Percentiles rank a stretch among this genome's conserved stretches.
Evolutionary conservation across 2,888 invertebrate species (phyloP).

Genomic region (Microplitis deprimator): DNA sequence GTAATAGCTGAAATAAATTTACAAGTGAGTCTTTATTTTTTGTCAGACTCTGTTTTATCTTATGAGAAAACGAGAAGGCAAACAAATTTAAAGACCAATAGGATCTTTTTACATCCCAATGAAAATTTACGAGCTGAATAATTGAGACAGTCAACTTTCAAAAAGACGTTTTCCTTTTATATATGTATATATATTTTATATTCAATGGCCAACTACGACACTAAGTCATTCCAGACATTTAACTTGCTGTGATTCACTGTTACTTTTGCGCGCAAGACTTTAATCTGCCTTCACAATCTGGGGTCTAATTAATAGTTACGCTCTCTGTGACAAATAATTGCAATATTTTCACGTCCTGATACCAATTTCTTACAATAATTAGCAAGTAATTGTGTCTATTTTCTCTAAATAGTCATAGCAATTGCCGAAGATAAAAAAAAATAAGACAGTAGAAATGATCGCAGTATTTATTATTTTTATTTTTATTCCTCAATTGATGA

Average conservation of each 20-base stretch:
- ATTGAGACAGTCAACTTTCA: slow-evolving; percentile 47
- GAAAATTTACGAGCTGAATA: slow-evolving; percentile 54
- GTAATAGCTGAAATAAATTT: slow-evolving; percentile 53
- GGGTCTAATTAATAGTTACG: slow-evolving; percentile 51
- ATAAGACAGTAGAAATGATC: no score
- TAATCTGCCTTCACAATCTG: slow-evolving; percentile 50
- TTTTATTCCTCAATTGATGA: not conserved
- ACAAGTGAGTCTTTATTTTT: slow-evolving; percentile 45
- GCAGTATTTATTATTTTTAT: not conserved
- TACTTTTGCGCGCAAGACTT: slow-evolving; percentile 38
- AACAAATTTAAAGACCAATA: slow-evolving; percentile 54
- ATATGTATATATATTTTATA: slow-evolving; percentile 43
- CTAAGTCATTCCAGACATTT: slow-evolving; percentile 46
- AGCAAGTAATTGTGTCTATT: no score
- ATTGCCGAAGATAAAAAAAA: no score
- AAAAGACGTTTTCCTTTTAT: slow-evolving; percentile 27
- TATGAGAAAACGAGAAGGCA: slow-evolving; percentile 48
- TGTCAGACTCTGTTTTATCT: slow-evolving; percentile 18
- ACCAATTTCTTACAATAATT: not conserved
- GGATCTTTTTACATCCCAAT: slow-evolving; percentile 51
- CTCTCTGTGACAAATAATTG: slow-evolving; percentile 49
- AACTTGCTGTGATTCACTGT: slow-evolving; percentile 47
- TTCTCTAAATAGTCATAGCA: no score
- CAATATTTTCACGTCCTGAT: slow-evolving; percentile 31
- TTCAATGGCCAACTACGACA: slow-evolving; percentile 35